These are phyloP conservation scores for Acromyrmex echinatior DNA, from an alignment of 1,140 invertebrate species.

Conservation along the genomic window DNA sequence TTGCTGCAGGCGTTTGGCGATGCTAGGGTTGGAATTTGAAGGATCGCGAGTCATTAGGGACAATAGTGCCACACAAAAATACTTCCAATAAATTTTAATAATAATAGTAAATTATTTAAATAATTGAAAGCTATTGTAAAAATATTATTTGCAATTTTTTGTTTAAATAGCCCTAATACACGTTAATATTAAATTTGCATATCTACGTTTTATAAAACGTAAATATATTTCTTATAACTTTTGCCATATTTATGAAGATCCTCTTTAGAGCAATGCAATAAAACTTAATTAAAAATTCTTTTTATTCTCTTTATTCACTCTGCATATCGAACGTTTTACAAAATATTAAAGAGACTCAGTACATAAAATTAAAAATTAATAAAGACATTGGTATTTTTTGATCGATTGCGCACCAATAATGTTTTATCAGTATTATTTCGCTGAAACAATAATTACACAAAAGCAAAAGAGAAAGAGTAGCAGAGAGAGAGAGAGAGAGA, in stretches of 20 bases:
- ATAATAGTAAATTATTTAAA: slow-evolving; percentile 4
- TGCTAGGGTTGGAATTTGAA: neutral
- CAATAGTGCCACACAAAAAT: neutral
- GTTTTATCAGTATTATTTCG: neutral
- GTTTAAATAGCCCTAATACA: neutral
- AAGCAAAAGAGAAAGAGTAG: slow-evolving; percentile 18
- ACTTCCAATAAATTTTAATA: neutral
- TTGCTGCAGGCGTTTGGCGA: neutral
- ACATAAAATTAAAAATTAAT: neutral
- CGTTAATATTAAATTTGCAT: slow-evolving; percentile 8
- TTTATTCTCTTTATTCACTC: neutral
- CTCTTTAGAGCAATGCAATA: neutral
- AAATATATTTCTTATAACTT: neutral
- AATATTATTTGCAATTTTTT: no score
- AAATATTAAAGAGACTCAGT: neutral
- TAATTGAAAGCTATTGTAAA: neutral
- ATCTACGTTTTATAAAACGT: neutral
- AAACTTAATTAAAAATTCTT: slow-evolving; percentile 12
- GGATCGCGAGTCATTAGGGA: neutral
- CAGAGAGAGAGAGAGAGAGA: slow-evolving; percentile 20
- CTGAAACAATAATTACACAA: slow-evolving; percentile 8
- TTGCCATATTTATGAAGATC: neutral
- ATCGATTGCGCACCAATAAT: neutral
- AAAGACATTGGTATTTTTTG: neutral
- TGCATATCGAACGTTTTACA: neutral